These are phyloP conservation scores for Cavia porcellus DNA, from an alignment of 2,113 vertebrate species.

Conservation along the genomic window DNA sequence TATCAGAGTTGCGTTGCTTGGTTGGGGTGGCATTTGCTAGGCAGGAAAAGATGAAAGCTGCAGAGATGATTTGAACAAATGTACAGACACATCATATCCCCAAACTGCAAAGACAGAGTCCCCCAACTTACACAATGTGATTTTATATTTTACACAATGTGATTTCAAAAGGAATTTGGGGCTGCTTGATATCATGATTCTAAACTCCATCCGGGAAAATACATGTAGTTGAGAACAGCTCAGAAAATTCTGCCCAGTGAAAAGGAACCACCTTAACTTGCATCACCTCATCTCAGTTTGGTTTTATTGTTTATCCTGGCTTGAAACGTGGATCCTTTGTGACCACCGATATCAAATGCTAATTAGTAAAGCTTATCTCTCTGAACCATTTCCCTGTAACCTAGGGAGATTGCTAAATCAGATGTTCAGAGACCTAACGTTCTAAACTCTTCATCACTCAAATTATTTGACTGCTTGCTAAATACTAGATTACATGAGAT, in stretches of 20 bases:
- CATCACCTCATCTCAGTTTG: not conserved
- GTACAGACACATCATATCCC: not conserved
- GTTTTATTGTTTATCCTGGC: not conserved
- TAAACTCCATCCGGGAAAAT: not conserved
- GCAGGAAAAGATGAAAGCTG: not conserved
- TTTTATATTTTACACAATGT: not conserved
- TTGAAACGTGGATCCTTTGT: not conserved
- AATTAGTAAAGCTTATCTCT: constrained; percentile 45
- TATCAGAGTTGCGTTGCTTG: not conserved
- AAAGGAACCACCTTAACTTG: not conserved
- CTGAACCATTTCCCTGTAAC: not conserved
- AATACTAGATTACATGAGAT: not conserved
- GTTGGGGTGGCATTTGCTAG: not conserved
- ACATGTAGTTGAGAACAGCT: not conserved
- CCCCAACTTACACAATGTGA: not conserved
- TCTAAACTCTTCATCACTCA: not conserved
- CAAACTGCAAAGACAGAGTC: not conserved
- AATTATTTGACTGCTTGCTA: not conserved
- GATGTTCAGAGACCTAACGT: not conserved
- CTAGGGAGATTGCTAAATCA: not conserved
- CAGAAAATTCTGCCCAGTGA: not conserved
- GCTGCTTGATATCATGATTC: not conserved
- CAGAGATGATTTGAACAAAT: not conserved
- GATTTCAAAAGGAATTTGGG: not conserved
- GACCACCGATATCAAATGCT: not conserved